A percentile compares a stretch with the other conserved stretches of the same genome.
phyloP scores from a whole-genome alignment of 2,888 invertebrate genomes.

The Stictocephala bisonia region DNA sequence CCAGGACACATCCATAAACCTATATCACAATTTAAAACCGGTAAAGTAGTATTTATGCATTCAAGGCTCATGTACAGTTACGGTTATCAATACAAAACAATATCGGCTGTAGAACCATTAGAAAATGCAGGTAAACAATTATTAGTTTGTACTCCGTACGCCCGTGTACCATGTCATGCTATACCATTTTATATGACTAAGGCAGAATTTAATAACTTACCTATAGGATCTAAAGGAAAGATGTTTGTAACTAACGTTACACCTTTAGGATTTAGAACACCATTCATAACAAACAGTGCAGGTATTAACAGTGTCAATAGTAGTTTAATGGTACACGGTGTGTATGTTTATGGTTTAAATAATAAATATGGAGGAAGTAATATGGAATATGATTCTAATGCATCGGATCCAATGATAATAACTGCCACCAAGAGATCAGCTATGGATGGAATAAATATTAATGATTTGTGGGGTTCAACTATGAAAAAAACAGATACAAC shows the following conservation, averaged over 20 bases:
- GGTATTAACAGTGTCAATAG: slow-evolving; percentile 3
- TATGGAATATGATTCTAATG: not conserved
- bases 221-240: not conserved
- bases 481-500: not conserved
- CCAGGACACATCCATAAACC: not conserved
- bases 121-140: not conserved
- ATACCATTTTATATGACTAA: slow-evolving; percentile 11
- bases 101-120: not conserved
- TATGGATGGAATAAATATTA: not conserved
- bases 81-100: slow-evolving; percentile 14
- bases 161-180: not conserved
- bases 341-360: slow-evolving; percentile 7
- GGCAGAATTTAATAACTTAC: slow-evolving; percentile 10
- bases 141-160: not conserved
- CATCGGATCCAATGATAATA: not conserved
- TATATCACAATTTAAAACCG: not conserved
- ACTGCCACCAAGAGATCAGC: not conserved
- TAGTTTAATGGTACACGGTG: not conserved
- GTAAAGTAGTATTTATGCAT: not conserved
- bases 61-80: slow-evolving; percentile 4
- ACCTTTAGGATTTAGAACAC: slow-evolving; percentile 6
- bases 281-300: slow-evolving; percentile 10
- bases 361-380: slow-evolving; percentile 3
- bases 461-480: not conserved
- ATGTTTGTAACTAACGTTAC: not conserved